phyloP scores from a whole-genome alignment of 2,888 invertebrate species.

The Agrochola lota region DNA sequence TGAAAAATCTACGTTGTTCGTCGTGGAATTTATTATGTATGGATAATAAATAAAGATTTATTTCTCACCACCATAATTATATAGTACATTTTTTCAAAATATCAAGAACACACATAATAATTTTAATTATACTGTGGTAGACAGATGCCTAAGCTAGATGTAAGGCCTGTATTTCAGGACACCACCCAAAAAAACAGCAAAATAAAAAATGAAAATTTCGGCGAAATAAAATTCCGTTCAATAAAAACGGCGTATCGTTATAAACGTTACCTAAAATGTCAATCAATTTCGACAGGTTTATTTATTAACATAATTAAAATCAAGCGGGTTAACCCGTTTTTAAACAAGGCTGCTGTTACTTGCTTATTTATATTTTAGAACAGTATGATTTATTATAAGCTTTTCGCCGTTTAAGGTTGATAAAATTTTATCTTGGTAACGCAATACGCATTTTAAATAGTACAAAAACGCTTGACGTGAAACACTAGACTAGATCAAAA shows the following conservation, averaged over 20 bases:
- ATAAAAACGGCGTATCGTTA: background rate
- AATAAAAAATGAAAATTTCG: background rate
- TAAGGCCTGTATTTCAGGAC: background rate
- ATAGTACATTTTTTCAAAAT: background rate
- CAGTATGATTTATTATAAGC: background rate
- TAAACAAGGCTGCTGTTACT: background rate
- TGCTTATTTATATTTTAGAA: background rate
- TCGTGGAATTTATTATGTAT: too few relatives aligned
- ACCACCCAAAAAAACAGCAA: too few relatives aligned
- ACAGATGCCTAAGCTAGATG: background rate
- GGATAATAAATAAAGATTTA: too few relatives aligned
- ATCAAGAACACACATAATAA: background rate
- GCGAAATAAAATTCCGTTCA: background rate
- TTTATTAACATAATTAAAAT: conserved; percentile 20
- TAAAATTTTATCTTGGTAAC: background rate
- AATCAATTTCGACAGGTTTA: conserved; percentile 25
- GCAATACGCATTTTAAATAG: background rate
- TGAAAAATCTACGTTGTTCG: too few relatives aligned
- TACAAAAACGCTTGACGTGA: background rate
- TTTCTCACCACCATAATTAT: too few relatives aligned
- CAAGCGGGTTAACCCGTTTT: background rate
- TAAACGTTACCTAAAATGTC: background rate
- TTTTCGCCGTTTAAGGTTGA: background rate
- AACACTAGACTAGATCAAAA: background rate
- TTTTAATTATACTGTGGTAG: background rate